Percentiles rank a stretch among this genome's conserved stretches.
Conservation (phyloP, 2,888 invertebrate species). For the Halocaridina rubra region DNA sequence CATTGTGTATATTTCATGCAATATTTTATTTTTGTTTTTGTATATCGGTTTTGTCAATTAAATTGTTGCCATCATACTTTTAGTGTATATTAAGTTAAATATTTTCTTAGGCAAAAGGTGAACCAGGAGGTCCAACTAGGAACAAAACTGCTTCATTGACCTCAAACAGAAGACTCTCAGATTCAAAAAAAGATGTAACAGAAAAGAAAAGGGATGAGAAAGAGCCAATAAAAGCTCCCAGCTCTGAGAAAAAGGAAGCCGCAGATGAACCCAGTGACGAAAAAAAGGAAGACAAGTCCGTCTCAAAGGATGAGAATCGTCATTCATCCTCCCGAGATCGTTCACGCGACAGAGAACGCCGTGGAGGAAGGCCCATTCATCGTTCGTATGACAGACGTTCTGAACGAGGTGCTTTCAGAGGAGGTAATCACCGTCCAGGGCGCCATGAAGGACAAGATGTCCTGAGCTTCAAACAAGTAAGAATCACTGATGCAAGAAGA, state of each 20-base stretch:
- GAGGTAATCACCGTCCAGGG: slow-evolving; percentile 15
- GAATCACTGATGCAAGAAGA: neutral
- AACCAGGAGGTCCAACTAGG: slow-evolving; percentile 56
- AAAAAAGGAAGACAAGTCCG: slow-evolving; percentile 19
- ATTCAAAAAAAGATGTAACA: slow-evolving; percentile 43
- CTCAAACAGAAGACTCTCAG: slow-evolving; percentile 41
- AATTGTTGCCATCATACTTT: too few relatives aligned
- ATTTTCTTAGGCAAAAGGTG: slow-evolving; percentile 64
- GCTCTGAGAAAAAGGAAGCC: slow-evolving; percentile 34
- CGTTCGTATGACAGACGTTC: slow-evolving; percentile 27
- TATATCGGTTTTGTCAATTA: too few relatives aligned
- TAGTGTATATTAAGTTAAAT: too few relatives aligned
- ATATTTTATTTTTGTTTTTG: too few relatives aligned
- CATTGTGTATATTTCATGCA: too few relatives aligned
- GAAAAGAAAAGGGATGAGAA: slow-evolving; percentile 51
- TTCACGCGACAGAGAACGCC: slow-evolving; percentile 18
- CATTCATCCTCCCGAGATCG: neutral
- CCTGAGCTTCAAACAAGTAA: slow-evolving; percentile 48
- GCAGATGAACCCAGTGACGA: slow-evolving; percentile 23
- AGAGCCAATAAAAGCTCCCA: slow-evolving; percentile 23
- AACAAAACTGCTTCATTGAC: slow-evolving; percentile 33
- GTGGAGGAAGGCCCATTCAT: slow-evolving; percentile 10
- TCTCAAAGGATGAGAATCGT: slow-evolving; percentile 18
- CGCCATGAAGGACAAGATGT: slow-evolving; percentile 19
- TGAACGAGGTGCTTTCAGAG: neutral